Base-by-base conservation (phyloP, 2,797 vertebrate genomes). In the Taenioides sp. region DNA sequence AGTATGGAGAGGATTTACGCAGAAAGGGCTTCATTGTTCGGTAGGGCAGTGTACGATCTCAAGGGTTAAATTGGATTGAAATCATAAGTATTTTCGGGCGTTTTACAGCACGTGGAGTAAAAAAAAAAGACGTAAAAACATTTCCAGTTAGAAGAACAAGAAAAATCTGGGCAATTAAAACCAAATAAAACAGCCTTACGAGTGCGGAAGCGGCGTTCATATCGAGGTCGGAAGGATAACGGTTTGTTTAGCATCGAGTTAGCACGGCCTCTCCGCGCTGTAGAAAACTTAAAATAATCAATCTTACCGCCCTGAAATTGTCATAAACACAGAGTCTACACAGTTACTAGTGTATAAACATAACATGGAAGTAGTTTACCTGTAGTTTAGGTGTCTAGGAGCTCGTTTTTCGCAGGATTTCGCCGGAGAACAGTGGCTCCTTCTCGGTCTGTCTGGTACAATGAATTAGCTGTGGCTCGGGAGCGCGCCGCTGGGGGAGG, bases 401-500 rank as follows among this genome's bases (percentile, higher is more conserved):
- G 87, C 80, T 43, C 55, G 66, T 84, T 78, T 70, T 80, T 23
- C 62, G 27, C 75, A 74, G 63, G 43, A 80, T 83, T 81, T 80
- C 54, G 27, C 68, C 74, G 75, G 78, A 28, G 71, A 72, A 66
- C 37, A 69, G 73, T 71, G 40, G 77, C 75, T 85, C 80, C 74
- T 74, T 84, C 76, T 31, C 12, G 81, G 78, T 81, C 31, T 82
- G 83, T 74, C 37, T 78, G 80, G 83, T 90, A 92, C 92, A 92
- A 93, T 92, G 92, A 93, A 90, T 83, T 79, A 90, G 50, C 83
- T 78, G 58, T 7, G 64, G 7, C 59, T 70, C 92, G 86, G 75
- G 92, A 37, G 81, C 93, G 94, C 91, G 92, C 91, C 1, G 71
- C 70, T 59, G 62, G 74, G 87, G 91, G 89, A 84, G 90, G 89